phyloP scores from a whole-genome alignment of 2,888 invertebrate genomes.

The Cylindroiulus punctatus region DNA sequence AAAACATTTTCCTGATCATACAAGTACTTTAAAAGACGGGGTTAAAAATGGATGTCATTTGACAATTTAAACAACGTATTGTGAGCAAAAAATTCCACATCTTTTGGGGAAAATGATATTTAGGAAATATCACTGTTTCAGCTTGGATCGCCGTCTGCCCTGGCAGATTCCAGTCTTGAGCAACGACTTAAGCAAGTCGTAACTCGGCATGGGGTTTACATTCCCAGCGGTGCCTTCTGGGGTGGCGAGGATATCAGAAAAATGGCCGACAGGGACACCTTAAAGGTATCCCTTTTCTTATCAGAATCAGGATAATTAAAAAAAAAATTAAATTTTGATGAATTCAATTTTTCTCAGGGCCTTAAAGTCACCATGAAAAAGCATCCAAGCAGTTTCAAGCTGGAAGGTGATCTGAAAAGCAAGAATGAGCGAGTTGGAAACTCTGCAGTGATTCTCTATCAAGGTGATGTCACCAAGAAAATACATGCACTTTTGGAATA shows the following conservation, averaged over 20 bases:
- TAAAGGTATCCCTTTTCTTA: constrained; percentile 64
- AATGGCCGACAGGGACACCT: constrained; percentile 69
- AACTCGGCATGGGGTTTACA: constrained; percentile 65
- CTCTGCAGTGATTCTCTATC: constrained; percentile 66
- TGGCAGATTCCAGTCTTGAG: constrained; percentile 67
- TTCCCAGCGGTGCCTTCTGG: constrained; percentile 71
- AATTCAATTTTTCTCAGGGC: constrained; percentile 63
- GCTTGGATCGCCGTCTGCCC: constrained; percentile 71
- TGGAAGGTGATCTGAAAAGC: constrained; percentile 66
- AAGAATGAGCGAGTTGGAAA: constrained; percentile 64
- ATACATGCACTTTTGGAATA: too few species aligned
- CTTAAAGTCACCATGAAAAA: constrained; percentile 70
- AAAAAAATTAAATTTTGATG: constrained; percentile 48
- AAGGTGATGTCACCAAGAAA: too few species aligned
- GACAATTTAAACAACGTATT: too few species aligned
- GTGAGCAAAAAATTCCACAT: too few species aligned
- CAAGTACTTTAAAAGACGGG: too few species aligned
- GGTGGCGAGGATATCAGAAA: constrained; percentile 70
- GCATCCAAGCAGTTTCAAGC: constrained; percentile 69
- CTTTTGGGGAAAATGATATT: too few species aligned
- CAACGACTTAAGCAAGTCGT: constrained; percentile 64
- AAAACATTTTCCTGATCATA: too few species aligned
- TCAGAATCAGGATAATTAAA: background rate
- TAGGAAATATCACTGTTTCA: constrained; percentile 61
- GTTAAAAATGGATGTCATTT: too few species aligned